Base-by-base conservation (phyloP, 2,888 invertebrate species). In the Tillus elongatus region DNA sequence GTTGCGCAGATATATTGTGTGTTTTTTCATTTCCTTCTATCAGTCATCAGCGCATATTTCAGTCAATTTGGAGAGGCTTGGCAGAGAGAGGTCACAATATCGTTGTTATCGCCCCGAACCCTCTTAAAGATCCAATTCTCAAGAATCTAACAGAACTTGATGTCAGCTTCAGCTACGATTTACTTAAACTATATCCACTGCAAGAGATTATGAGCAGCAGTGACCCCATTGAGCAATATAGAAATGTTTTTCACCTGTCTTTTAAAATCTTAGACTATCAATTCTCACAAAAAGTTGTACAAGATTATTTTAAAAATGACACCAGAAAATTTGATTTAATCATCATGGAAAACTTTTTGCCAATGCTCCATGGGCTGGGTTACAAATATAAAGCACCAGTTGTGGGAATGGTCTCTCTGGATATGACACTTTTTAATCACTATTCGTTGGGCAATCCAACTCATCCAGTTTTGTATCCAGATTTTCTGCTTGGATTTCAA, bases 61-160 rank as follows among this genome's bases (percentile, higher is more conserved):
- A 47, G 42, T 46, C 55, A 12, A 45, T 57, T 12, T 58, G 54
- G 55, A 47, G 42, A 31, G 57, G 56, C 44, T 37, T 60, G 12
- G 55, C 56, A 6, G 44, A 54, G 34, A 47, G 53, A 35, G 60
- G 60, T 3, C 60, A 60, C 35, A 31, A 56, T 36, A 54, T 60
- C 0, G 53, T 52, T 12, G 54, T 58, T 1, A 43, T 60, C 13
- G 59, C 59, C 2, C 53, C 60, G 1, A 44, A 51, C 41, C 60
- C 60, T 6, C 35, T 60, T 13, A 54, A 53, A 13, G 55, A 60
- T 34, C 42, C 50, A 1, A 30, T 40, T 2, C 40, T 61, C 33
- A 43, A 42, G 3, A 61, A 60, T 39, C 37, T 61, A 13, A 59
- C 56, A 1, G 60, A 61, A 52, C 57, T 61, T n/a, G 53, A 58